Percentiles rank a stretch among this genome's conserved stretches.
These are phyloP conservation scores for Ochlodes sylvanus DNA, from an alignment of 2,888 invertebrate species.

Conservation along the genomic window DNA sequence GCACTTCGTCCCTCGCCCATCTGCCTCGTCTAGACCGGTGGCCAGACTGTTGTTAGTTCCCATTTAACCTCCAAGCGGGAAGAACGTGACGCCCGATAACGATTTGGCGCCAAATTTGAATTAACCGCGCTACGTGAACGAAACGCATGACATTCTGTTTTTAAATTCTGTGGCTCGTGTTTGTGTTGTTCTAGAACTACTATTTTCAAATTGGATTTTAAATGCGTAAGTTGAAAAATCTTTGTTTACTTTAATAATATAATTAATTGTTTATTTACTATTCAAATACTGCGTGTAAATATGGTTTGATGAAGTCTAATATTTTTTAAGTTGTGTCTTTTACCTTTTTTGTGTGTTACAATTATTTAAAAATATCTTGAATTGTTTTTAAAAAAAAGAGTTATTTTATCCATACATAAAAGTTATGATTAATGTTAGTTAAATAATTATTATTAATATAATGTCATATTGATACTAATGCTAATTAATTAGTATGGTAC, in stretches of 20 bases:
- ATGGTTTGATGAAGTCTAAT: too few species aligned
- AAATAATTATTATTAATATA: too few species aligned
- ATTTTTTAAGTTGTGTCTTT: too few species aligned
- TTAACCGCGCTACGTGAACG: constrained; percentile 32
- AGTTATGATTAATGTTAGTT: too few species aligned
- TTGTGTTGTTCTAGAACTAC: constrained; percentile 26
- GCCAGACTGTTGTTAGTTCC: constrained; percentile 62
- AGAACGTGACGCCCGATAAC: constrained; percentile 52
- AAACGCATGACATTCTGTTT: constrained; percentile 38
- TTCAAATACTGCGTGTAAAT: too few species aligned
- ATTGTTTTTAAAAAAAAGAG: too few species aligned
- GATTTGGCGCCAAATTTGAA: constrained; percentile 71
- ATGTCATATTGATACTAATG: too few species aligned
- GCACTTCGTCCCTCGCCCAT: constrained; percentile 49
- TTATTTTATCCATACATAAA: too few species aligned
- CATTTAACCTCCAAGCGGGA: constrained; percentile 54
- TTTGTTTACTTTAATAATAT: constrained; percentile 6
- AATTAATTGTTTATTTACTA: background rate
- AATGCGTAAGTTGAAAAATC: constrained; percentile 8
- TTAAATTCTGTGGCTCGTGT: constrained; percentile 9
- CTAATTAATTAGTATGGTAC: too few species aligned
- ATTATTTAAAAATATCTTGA: too few species aligned
- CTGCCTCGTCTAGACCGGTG: constrained; percentile 72
- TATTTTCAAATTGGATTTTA: constrained; percentile 19
- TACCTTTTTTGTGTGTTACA: too few species aligned